Evolutionary conservation across 1,140 invertebrate species (phyloP).

Genomic region (Solenopsis fugax): DNA sequence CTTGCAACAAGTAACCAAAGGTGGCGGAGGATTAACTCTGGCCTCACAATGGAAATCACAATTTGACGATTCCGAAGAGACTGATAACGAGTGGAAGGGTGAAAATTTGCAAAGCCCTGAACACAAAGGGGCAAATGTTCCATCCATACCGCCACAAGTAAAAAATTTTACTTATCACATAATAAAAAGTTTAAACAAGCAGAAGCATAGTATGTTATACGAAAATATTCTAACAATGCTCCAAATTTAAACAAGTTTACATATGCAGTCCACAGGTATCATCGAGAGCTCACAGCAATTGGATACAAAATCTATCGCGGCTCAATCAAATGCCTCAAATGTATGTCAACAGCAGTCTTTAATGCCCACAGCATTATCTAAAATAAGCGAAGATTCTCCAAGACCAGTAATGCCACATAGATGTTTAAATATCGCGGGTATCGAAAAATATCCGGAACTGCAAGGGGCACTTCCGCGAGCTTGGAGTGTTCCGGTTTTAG

Average conservation of each 20-base stretch:
- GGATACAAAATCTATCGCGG: conserved; percentile 74
- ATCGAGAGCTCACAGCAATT: conserved; percentile 70
- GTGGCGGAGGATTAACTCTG: conserved; percentile 92
- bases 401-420: conserved; percentile 78
- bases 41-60: conserved; percentile 97
- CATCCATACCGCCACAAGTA: conserved; percentile 82
- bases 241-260: conserved; percentile 35
- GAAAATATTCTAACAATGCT: not conserved
- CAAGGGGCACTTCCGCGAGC: conserved; percentile 90
- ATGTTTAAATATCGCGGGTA: conserved; percentile 90
- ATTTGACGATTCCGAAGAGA: conserved; percentile 97
- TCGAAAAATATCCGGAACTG: conserved; percentile 90
- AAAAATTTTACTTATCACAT: conserved; percentile 11
- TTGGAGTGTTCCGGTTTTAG: conserved; percentile 91
- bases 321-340: conserved; percentile 74
- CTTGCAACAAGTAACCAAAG: conserved; percentile 93
- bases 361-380: conserved; percentile 86
- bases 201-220: not conserved
- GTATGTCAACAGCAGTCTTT: conserved; percentile 73
- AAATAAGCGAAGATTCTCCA: conserved; percentile 88
- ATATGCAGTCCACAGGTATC: conserved; percentile 76
- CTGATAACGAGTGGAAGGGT: conserved; percentile 96
- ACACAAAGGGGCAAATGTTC: conserved; percentile 86
- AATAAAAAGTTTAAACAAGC: not conserved
- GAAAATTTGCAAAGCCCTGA: conserved; percentile 92